Evolutionary conservation across 2,888 invertebrate species (phyloP).

Genomic region (Teleogryllus oceanicus): DNA sequence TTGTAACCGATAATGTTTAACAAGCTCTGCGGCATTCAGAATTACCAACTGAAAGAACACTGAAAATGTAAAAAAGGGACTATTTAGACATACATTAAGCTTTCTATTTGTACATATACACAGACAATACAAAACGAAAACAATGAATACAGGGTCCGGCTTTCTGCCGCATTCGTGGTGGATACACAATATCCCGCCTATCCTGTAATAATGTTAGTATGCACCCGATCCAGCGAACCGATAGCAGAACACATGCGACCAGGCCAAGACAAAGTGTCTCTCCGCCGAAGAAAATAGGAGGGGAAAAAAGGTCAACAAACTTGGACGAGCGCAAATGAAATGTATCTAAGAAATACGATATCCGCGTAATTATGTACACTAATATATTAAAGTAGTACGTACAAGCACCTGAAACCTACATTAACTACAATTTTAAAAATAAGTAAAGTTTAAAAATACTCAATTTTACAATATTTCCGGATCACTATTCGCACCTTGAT

Average conservation of each 20-base stretch:
- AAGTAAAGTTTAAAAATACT: too few species aligned
- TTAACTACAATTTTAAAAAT: too few species aligned
- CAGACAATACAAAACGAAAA: not conserved
- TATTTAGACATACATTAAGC: not conserved
- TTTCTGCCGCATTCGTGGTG: too few species aligned
- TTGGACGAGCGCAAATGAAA: too few species aligned
- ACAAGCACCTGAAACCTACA: too few species aligned
- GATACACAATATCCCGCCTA: too few species aligned
- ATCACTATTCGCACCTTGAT: too few species aligned
- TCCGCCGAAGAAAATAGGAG: not conserved
- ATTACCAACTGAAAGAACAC: not conserved
- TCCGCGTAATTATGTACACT: too few species aligned
- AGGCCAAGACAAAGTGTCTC: not conserved
- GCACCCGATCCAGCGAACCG: conserved; percentile 6
- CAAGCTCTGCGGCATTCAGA: conserved; percentile 9
- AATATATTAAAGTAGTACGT: too few species aligned
- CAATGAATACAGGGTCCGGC: not conserved
- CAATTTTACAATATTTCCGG: too few species aligned
- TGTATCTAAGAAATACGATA: too few species aligned
- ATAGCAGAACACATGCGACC: not conserved
- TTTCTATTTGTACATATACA: not conserved
- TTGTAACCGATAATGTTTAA: not conserved
- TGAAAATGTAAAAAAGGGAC: not conserved
- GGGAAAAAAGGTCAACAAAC: not conserved
- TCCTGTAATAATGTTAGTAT: not conserved